These are phyloP conservation scores for Atrichornis clamosus DNA, from an alignment of 2,113 vertebrate genomes.

Conservation along the genomic window DNA sequence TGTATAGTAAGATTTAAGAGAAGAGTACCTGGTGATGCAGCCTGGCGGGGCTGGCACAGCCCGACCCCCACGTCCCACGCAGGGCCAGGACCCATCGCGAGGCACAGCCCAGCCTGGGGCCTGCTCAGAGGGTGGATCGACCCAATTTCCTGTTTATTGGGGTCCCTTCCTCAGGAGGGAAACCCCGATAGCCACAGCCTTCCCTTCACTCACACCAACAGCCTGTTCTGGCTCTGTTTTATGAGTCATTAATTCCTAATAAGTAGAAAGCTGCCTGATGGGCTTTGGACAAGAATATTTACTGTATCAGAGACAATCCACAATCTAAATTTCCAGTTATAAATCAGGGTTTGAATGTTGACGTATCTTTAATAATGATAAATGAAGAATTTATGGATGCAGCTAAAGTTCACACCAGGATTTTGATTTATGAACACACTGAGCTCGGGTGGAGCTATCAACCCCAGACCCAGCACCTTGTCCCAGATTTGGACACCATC, in stretches of 20 bases:
- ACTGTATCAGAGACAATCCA: conserved; percentile 29
- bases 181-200: background rate
- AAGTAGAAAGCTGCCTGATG: conserved; percentile 24
- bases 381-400: conserved; percentile 52
- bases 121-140: fast-evolving
- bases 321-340: conserved; percentile 41
- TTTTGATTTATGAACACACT: background rate
- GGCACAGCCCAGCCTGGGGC: fast-evolving
- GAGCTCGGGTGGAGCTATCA: background rate
- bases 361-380: conserved; percentile 49
- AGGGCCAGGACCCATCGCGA: background rate
- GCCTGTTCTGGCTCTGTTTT: background rate
- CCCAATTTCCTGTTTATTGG: fast-evolving
- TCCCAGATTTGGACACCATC: background rate
- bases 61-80: background rate
- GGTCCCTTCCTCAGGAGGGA: background rate
- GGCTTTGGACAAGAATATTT: conserved; percentile 41
- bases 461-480: background rate
- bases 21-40: background rate
- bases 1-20: background rate
- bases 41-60: background rate
- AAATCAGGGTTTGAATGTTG: conserved; percentile 42
- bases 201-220: background rate
- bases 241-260: conserved; percentile 54
- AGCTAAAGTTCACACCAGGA: conserved; percentile 26